Evolutionary conservation across 2,797 vertebrate genomes (phyloP), one percentile per base, ranked within the genome.

Genomic region (Carduelis carduelis): DNA sequence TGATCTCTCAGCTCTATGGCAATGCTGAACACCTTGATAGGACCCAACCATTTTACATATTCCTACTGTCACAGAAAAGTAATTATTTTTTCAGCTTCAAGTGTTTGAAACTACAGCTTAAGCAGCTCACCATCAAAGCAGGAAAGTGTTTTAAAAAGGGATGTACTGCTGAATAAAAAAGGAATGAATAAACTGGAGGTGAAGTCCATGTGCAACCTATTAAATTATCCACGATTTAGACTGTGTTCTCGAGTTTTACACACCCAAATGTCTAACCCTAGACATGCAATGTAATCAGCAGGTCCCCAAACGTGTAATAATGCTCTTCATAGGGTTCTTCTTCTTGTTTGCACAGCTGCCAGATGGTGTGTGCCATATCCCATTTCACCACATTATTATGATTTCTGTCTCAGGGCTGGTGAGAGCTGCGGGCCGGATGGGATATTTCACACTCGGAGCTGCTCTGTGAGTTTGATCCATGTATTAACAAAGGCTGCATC

Each of bases 261-360:
- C 94, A 94, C 85, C 85, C 76, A 94, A 97, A 91, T 88, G 85
- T 90, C 91, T 96, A 96, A 90, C 90, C 87, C 93, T 95, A 96
- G 96, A 95, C 95, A 95, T 8, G 46, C 66, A 57, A 22, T 87
- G 43, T 91, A 97, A 97, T 97, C 96, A 98, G 92, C 97, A 97
- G 93, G 30, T 96, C 96, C 93, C 91, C 95, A 96, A 97, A 96
- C 8, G 57, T 96, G 85, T 91, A 91, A 91, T 93, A 87, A 89
- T 71, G 89, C 90, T 97, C 97, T 97, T 88, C 86, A 68, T 95
- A 84, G 92, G 53, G 91, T 90, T 95, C 91, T 95, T 97, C 95
- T 90, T 87, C 96, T 93, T 98, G 96, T 98, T 98, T 98, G 96
- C 89, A 97, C 97, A 98, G 98, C 98, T 98, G 97, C 95, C 94